Conservation (phyloP, 2,797 vertebrate species). For the Syngnathus rostellatus region DNA sequence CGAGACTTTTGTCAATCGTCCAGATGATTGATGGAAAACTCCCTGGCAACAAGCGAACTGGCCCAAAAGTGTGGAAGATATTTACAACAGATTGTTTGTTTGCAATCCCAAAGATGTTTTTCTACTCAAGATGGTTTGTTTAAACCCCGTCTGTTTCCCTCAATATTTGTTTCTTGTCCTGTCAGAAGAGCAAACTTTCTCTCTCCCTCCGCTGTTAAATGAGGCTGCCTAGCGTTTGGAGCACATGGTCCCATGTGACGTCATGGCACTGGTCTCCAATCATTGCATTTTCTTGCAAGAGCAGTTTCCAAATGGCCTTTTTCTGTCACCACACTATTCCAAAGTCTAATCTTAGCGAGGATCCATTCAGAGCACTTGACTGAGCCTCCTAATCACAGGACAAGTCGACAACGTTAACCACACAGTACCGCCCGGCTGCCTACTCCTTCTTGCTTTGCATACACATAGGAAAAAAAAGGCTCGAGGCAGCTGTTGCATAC, state of each 20-base stretch:
- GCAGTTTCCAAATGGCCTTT: slow-evolving; percentile 69
- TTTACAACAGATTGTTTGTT: not conserved
- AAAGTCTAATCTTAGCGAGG: slow-evolving; percentile 42
- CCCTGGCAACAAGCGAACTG: not conserved
- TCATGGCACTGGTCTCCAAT: slow-evolving; percentile 50
- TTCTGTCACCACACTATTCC: slow-evolving; percentile 50
- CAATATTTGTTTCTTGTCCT: slow-evolving; percentile 10
- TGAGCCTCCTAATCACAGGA: slow-evolving; percentile 62
- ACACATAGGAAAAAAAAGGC: slow-evolving; percentile 1
- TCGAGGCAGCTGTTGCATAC: slow-evolving; percentile 23
- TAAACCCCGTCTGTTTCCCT: slow-evolving; percentile 13
- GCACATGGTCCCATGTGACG: slow-evolving; percentile 50
- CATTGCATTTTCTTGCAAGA: slow-evolving; percentile 52
- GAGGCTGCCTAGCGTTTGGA: slow-evolving; percentile 38
- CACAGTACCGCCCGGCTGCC: not conserved
- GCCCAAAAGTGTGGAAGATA: not conserved
- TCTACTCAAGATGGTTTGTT: slow-evolving; percentile 12
- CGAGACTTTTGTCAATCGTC: not conserved
- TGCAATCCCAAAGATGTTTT: not conserved
- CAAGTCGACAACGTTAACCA: not conserved
- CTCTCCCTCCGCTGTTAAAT: slow-evolving; percentile 11
- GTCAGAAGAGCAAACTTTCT: slow-evolving; percentile 3
- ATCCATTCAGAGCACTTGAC: slow-evolving; percentile 47
- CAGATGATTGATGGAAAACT: not conserved
- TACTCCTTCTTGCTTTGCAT: slow-evolving; percentile 14